Conservation (phyloP, 2,113 vertebrate species). For the Synodontis membranacea region DNA sequence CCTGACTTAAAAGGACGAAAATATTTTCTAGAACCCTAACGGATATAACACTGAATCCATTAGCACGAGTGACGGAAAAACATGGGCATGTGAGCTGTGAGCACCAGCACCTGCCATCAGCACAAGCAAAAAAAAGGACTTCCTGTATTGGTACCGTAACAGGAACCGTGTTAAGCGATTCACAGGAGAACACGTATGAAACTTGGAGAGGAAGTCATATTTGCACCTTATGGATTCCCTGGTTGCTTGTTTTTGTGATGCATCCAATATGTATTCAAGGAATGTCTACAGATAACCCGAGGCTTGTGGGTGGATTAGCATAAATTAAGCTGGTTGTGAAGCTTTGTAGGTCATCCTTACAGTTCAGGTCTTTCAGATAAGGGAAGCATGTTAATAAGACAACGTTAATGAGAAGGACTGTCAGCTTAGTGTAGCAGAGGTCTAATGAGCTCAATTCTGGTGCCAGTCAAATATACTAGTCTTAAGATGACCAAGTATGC, state of each 20-base stretch:
- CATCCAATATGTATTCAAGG: constrained; percentile 11
- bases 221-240: constrained; percentile 16
- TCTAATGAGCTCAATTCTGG: constrained; percentile 38
- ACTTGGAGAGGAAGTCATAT: not conserved
- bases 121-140: not conserved
- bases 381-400: constrained; percentile 42
- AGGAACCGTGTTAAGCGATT: not conserved
- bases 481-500: constrained; percentile 27
- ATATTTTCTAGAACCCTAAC: too few species aligned
- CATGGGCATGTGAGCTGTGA: not conserved
- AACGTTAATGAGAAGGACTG: constrained; percentile 56
- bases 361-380: constrained; percentile 52
- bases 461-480: constrained; percentile 29
- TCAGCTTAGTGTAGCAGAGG: constrained; percentile 43
- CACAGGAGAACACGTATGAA: not conserved
- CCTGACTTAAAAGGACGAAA: constrained; percentile 73
- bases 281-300: constrained; percentile 19
- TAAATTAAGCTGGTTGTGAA: constrained; percentile 41
- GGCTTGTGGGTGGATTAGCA: constrained; percentile 44
- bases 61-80: constrained; percentile 24
- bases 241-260: constrained; percentile 10
- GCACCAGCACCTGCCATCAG: constrained; percentile 15
- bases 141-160: not conserved
- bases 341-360: constrained; percentile 47
- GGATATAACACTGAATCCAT: constrained; percentile 66